These are phyloP conservation scores for Ochropacha duplaris DNA, from an alignment of 2,888 invertebrate species.

Conservation along the genomic window DNA sequence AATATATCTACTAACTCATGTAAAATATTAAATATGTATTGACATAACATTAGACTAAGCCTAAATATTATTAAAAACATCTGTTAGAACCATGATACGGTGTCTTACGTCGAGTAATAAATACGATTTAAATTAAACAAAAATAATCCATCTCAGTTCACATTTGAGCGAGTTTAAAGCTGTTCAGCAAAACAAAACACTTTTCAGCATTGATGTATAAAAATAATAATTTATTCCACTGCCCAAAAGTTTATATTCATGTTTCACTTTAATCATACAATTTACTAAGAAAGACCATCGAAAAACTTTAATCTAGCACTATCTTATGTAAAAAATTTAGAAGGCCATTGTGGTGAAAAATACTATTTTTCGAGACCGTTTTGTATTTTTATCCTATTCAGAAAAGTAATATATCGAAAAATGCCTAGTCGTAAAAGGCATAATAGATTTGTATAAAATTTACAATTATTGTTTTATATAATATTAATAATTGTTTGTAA, in stretches of 20 bases:
- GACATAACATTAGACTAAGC: constrained; percentile 59
- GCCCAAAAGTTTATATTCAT: background rate
- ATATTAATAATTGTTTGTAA: constrained; percentile 2
- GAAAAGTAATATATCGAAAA: constrained; percentile 2
- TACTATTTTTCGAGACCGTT: constrained; percentile 24
- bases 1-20: constrained; percentile 68
- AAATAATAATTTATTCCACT: background rate
- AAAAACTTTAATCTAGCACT: constrained; percentile 44
- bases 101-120: constrained; percentile 46
- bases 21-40: constrained; percentile 70
- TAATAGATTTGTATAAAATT: constrained; percentile 6
- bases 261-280: background rate
- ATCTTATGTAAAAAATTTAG: constrained; percentile 45
- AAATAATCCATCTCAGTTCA: constrained; percentile 36
- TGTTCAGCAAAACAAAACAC: constrained; percentile 42
- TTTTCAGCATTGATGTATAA: constrained; percentile 7
- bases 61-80: constrained; percentile 51
- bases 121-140: constrained; percentile 58
- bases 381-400: constrained; percentile 10
- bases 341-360: constrained; percentile 62
- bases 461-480: background rate
- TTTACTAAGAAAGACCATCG: constrained; percentile 7
- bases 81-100: constrained; percentile 40
- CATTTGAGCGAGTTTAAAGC: constrained; percentile 68
- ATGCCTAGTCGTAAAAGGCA: background rate